Conservation (phyloP, 2,797 vertebrate species). For the Periparus ater region DNA sequence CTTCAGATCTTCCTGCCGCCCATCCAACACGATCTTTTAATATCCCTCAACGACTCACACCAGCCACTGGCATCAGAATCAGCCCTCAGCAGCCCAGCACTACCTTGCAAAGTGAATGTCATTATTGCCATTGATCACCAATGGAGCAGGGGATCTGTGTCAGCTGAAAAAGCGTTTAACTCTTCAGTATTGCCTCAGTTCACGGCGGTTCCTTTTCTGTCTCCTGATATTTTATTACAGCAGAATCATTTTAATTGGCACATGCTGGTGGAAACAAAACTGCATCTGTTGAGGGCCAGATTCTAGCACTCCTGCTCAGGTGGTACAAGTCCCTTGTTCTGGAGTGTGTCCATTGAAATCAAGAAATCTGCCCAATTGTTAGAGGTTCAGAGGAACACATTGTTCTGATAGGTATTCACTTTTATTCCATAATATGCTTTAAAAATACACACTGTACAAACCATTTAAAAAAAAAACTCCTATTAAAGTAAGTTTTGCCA, state of each 20-base stretch:
- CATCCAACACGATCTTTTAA: slow-evolving; percentile 56
- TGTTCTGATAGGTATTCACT: slow-evolving; percentile 65
- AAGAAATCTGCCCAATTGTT: slow-evolving; percentile 56
- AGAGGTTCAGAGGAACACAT: slow-evolving; percentile 63
- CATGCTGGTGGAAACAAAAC: slow-evolving; percentile 65
- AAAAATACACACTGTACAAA: slow-evolving; percentile 66
- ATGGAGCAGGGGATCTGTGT: slow-evolving; percentile 40
- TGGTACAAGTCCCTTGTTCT: slow-evolving; percentile 49
- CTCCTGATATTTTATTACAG: slow-evolving; percentile 57
- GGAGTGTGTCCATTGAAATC: slow-evolving; percentile 58
- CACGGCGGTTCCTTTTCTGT: slow-evolving; percentile 9
- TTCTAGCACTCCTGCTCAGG: slow-evolving; percentile 60
- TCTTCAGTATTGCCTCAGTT: slow-evolving; percentile 39
- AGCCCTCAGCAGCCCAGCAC: slow-evolving; percentile 35
- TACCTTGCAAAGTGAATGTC: slow-evolving; percentile 42
- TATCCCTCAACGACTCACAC: slow-evolving; percentile 44
- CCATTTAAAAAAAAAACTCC: slow-evolving; percentile 58
- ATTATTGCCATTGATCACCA: slow-evolving; percentile 33
- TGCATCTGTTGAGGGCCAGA: slow-evolving; percentile 56
- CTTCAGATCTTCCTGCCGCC: slow-evolving; percentile 54
- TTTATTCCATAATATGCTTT: slow-evolving; percentile 65
- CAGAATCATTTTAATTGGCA: slow-evolving; percentile 69
- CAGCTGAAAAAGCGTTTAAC: slow-evolving; percentile 14
- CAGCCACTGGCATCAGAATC: slow-evolving; percentile 33
- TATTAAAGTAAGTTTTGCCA: slow-evolving; percentile 69